These are phyloP conservation scores for Parasteatoda lunata DNA, from an alignment of 2,888 invertebrate genomes.

Conservation along the genomic window DNA sequence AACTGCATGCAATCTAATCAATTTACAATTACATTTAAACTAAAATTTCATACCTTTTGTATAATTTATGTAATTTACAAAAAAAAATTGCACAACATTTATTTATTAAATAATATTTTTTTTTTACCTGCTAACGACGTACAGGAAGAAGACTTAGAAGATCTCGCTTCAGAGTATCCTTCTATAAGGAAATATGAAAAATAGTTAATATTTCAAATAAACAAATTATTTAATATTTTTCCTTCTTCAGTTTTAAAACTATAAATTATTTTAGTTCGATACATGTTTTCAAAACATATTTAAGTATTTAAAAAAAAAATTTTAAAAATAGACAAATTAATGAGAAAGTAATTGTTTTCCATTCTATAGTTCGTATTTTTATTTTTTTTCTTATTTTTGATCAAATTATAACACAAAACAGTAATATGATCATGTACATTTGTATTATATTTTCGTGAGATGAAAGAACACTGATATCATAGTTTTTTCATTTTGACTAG, in stretches of 20 bases:
- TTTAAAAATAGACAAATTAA: neutral
- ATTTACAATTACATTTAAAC: no score
- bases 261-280: neutral
- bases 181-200: conserved; percentile 19
- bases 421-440: no score
- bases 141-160: conserved; percentile 64
- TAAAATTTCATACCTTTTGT: no score
- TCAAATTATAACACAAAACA: no score
- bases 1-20: no score
- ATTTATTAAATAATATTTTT: neutral
- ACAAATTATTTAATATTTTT: no score
- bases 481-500: no score
- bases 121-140: conserved; percentile 59
- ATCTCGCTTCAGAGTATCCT: conserved; percentile 58
- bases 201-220: no score
- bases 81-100: neutral
- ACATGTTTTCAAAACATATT: neutral
- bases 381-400: no score
- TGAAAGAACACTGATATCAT: no score
- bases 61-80: neutral
- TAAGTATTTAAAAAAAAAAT: neutral
- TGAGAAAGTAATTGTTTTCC: neutral
- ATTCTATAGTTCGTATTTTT: no score
- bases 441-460: no score
- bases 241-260: neutral